Conservation (phyloP, 2,888 invertebrate genomes). For the Ornithoptera alexandrae region DNA sequence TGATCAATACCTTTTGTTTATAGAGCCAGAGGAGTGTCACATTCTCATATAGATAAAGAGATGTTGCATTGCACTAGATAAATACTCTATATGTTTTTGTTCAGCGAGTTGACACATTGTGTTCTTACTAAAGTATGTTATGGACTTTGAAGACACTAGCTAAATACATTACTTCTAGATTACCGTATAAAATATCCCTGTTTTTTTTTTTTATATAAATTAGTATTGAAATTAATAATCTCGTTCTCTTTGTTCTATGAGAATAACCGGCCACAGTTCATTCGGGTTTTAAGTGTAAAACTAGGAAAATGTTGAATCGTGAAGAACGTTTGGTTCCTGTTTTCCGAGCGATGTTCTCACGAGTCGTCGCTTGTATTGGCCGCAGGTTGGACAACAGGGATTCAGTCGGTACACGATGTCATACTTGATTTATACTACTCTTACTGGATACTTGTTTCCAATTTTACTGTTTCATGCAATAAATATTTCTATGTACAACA, state of each 20-base stretch:
- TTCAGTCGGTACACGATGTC: conserved; percentile 66
- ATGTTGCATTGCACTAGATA: too few relatives aligned
- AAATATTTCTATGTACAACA: not conserved
- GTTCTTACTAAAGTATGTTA: not conserved
- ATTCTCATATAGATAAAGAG: too few relatives aligned
- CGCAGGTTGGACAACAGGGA: conserved; percentile 47
- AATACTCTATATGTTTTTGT: too few relatives aligned
- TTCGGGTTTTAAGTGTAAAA: conserved; percentile 11
- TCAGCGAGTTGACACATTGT: too few relatives aligned
- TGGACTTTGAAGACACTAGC: not conserved
- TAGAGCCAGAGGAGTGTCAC: too few relatives aligned
- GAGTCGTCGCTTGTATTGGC: conserved; percentile 60
- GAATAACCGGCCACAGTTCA: conserved; percentile 22
- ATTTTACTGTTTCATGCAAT: not conserved
- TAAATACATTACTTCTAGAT: too few relatives aligned
- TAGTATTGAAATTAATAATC: not conserved
- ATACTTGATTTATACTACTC: conserved; percentile 62
- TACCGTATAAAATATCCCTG: too few relatives aligned
- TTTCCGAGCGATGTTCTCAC: conserved; percentile 61
- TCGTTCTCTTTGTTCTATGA: not conserved
- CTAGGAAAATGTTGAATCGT: conserved; percentile 40
- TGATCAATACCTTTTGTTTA: too few relatives aligned
- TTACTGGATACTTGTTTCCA: conserved; percentile 26
- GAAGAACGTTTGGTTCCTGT: conserved; percentile 50
- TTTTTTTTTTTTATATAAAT: too few relatives aligned